These are phyloP conservation scores for Gambusia holbrooki DNA, from an alignment of 2,113 vertebrate genomes.

Conservation along the genomic window DNA sequence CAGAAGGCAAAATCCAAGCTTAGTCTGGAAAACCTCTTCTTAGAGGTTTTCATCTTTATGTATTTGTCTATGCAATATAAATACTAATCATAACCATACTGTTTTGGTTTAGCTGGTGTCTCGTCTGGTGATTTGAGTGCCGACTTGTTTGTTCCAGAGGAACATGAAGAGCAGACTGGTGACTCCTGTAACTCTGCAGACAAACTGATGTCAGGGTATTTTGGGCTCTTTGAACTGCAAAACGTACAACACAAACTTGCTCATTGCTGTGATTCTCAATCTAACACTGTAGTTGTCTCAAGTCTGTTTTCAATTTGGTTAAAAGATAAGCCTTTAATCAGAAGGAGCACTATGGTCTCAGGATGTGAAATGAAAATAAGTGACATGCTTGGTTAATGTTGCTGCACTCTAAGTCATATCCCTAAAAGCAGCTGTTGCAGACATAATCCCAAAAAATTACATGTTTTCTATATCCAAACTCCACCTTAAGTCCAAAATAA, in stretches of 20 bases:
- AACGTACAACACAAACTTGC: constrained; percentile 43
- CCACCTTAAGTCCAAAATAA: neutral
- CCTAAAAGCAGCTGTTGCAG: too few species aligned
- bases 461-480: neutral
- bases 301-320: neutral
- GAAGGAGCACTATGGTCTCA: neutral
- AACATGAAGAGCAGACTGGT: constrained; percentile 37
- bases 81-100: neutral
- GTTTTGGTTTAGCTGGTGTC: constrained; percentile 8
- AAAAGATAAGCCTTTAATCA: neutral
- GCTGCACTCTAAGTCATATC: neutral
- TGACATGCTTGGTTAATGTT: neutral
- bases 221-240: constrained; percentile 55
- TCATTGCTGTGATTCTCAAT: constrained; percentile 26
- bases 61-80: neutral
- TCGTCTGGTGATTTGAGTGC: constrained; percentile 40
- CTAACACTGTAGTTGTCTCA: constrained; percentile 9
- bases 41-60: neutral
- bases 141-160: constrained; percentile 38
- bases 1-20: neutral
- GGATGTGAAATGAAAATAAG: neutral
- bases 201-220: constrained; percentile 35
- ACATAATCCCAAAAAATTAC: neutral
- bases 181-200: constrained; percentile 46
- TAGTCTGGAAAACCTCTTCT: neutral